Evolutionary conservation across 2,797 vertebrate species (phyloP).

Genomic region (Spatula versicolor): DNA sequence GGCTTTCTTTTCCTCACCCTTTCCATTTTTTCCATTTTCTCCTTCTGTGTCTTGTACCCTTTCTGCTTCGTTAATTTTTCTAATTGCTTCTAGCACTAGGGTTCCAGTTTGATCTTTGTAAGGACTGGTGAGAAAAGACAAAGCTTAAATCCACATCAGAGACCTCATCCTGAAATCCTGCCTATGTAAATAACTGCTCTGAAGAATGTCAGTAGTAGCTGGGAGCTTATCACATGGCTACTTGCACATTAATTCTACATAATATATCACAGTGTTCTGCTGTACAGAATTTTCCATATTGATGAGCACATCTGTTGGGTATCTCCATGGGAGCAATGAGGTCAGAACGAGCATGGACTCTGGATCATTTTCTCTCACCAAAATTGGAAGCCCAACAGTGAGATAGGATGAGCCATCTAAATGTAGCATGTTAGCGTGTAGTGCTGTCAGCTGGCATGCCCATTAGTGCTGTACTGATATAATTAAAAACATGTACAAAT

Average conservation of each 20-base stretch:
- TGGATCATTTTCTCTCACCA: neutral
- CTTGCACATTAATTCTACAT: conserved; percentile 30
- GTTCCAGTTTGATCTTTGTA: neutral
- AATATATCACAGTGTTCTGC: neutral
- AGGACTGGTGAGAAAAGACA: neutral
- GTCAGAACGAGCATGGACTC: neutral
- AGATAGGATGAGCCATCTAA: neutral
- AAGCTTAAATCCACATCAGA: conserved; percentile 3
- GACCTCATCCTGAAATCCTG: neutral
- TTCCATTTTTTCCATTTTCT: neutral
- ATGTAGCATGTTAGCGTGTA: neutral
- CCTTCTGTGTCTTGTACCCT: neutral
- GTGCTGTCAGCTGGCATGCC: neutral
- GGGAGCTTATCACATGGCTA: neutral
- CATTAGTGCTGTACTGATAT: neutral
- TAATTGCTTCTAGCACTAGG: neutral
- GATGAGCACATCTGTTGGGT: conserved; percentile 37
- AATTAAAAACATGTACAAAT: neutral
- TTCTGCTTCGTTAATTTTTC: neutral
- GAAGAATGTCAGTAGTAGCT: conserved; percentile 1
- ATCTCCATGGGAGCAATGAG: conserved; percentile 12
- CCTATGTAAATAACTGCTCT: conserved; percentile 10
- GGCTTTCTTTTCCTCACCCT: neutral
- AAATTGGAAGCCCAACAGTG: neutral
- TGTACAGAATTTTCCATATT: conserved; percentile 17